A percentile compares a stretch with the other conserved stretches of the same genome.
Conservation (phyloP, 2,888 invertebrate genomes). For the Lasioglossum vierecki region DNA sequence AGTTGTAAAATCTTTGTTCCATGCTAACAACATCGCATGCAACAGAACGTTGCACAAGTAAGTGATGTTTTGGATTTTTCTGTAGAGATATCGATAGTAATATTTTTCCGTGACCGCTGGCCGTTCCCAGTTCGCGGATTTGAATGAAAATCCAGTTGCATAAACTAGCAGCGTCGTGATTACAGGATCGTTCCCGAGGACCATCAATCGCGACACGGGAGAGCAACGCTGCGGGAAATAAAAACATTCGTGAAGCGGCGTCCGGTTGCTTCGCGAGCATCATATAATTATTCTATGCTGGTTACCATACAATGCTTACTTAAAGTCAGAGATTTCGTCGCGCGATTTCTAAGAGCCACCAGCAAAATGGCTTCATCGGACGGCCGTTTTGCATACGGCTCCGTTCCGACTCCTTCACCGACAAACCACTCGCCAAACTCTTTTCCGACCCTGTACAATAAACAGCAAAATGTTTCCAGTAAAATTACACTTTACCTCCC, state of each 20-base stretch:
- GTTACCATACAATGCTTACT: slow-evolving; percentile 70
- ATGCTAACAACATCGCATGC: neutral
- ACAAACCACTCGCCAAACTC: neutral
- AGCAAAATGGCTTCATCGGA: slow-evolving; percentile 68
- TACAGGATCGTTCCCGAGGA: neutral
- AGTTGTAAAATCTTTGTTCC: neutral
- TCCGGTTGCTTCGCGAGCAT: slow-evolving; percentile 30
- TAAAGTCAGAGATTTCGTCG: slow-evolving; percentile 67
- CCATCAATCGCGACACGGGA: slow-evolving; percentile 15
- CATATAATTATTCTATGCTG: slow-evolving; percentile 63
- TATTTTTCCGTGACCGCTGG: neutral
- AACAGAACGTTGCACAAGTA: neutral
- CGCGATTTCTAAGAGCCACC: slow-evolving; percentile 62
- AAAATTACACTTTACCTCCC: too few relatives aligned
- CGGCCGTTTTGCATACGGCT: slow-evolving; percentile 56
- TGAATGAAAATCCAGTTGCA: slow-evolving; percentile 8
- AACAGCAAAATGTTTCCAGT: neutral
- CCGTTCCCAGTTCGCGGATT: neutral
- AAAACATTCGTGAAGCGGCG: slow-evolving; percentile 42
- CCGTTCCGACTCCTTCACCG: slow-evolving; percentile 34
- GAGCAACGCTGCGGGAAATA: slow-evolving; percentile 31
- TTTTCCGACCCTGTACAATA: neutral
- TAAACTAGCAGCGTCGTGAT: slow-evolving; percentile 2
- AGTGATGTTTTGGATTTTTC: neutral
- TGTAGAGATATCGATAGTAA: neutral